phyloP scores from a whole-genome alignment of 2,113 vertebrate species.

The Meleagris gallopavo region DNA sequence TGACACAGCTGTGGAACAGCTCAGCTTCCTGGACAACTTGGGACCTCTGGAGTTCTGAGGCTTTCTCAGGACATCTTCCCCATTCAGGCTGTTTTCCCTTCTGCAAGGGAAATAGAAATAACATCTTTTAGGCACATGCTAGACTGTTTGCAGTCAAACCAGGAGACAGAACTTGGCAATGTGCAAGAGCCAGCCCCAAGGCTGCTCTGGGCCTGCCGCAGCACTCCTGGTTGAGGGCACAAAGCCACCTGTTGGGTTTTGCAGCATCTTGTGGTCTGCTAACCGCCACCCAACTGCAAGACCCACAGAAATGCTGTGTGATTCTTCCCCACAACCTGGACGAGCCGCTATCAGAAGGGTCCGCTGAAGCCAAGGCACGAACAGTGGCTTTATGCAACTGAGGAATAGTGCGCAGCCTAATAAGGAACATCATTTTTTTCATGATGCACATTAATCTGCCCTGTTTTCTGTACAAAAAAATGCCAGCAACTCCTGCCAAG shows the following conservation, averaged over 20 bases:
- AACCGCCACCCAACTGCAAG: too few relatives aligned
- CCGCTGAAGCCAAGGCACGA: neutral
- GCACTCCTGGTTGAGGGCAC: neutral
- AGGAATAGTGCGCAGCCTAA: neutral
- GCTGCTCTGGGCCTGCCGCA: rapidly evolving
- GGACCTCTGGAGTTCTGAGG: neutral
- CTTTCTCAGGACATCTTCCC: neutral
- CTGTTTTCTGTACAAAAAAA: neutral
- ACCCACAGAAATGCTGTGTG: neutral
- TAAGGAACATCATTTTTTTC: constrained; percentile 1
- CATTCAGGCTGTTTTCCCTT: neutral
- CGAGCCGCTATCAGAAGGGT: rapidly evolving
- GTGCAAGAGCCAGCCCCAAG: rapidly evolving
- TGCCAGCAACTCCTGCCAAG: constrained; percentile 23
- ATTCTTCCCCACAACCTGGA: neutral
- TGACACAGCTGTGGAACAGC: neutral
- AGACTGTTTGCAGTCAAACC: neutral
- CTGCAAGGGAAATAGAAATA: neutral
- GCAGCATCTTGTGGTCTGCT: neutral
- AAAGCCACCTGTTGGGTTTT: neutral
- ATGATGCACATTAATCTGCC: neutral
- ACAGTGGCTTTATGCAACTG: neutral
- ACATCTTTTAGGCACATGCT: neutral
- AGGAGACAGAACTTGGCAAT: rapidly evolving
- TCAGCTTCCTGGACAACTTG: neutral